These are phyloP conservation scores for Lethenteron reissneri DNA, from an alignment of 2,113 vertebrate species.

Conservation along the genomic window DNA sequence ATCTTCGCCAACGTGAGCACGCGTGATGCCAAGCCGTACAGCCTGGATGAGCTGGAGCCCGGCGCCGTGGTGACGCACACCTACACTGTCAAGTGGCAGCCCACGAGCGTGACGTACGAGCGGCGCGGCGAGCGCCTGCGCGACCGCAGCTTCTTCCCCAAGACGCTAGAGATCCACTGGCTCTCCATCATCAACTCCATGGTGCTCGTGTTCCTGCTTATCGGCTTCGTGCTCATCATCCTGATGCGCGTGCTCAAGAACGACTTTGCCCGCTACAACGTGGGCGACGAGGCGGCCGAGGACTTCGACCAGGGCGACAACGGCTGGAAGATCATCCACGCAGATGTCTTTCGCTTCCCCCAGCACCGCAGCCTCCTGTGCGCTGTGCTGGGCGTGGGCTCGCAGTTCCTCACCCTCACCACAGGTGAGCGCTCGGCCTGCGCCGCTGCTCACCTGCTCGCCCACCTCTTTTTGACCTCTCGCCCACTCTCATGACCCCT, in stretches of 20 bases:
- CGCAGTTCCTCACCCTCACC: conserved; percentile 63
- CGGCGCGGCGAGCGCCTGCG: conserved; percentile 34
- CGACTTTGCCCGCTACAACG: conserved; percentile 61
- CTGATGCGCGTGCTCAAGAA: conserved; percentile 72
- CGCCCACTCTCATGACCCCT: too few relatives aligned
- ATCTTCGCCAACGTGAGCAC: conserved; percentile 65
- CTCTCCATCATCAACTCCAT: conserved; percentile 73
- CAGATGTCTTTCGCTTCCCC: conserved; percentile 68
- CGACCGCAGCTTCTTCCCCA: conserved; percentile 56
- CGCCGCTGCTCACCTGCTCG: too few relatives aligned
- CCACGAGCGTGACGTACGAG: conserved; percentile 27
- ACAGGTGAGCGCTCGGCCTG: conserved; percentile 26
- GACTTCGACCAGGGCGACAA: conserved; percentile 73
- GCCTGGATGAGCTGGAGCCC: conserved; percentile 42
- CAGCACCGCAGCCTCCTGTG: conserved; percentile 53
- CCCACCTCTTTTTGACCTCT: too few relatives aligned
- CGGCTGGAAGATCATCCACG: conserved; percentile 81
- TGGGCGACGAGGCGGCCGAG: conserved; percentile 49
- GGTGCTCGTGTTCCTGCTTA: conserved; percentile 61
- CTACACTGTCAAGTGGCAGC: conserved; percentile 59
- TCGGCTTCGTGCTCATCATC: conserved; percentile 74
- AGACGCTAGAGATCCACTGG: conserved; percentile 75
- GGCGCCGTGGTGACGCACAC: conserved; percentile 35
- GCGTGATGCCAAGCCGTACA: conserved; percentile 47
- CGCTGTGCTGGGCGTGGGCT: conserved; percentile 52